Evolutionary conservation across 2,888 invertebrate species (phyloP), one percentile per base, ranked within the genome.

Genomic region (Pachydiplax longipennis): DNA sequence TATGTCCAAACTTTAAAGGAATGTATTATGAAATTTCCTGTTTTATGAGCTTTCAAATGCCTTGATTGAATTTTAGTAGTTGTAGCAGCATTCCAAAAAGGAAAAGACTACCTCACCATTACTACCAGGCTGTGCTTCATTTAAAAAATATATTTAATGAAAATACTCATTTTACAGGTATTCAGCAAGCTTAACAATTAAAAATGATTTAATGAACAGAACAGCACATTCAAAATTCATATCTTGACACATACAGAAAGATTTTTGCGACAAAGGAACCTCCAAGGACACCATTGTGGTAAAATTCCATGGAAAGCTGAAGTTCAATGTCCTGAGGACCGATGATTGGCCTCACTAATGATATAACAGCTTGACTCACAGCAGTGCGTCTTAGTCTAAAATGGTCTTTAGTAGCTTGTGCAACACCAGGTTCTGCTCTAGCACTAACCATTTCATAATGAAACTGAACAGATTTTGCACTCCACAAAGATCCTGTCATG

Each of bases 301-400:
- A 97, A 2, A 98, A 95, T 91, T 97, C 97, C 98, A 99, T 98
- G 92, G 96, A 96, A 48, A 99, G 95, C 92, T 98, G 97, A 58
- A 99, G 94, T 92, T 98, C 97, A 92, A 99, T 96, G 93, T 98
- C 98, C 93, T 99, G 99, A 0, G 99, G 98, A 0, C 99, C 99
- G 92, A 96, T 95, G 0, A 99, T 95, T 0, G 97, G 95, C 91
- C 95, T 95, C 13, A 96, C 95, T 80, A 99, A 94, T 0, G 96
- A 96, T n/a, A 98, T 95, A 4, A 97, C 96, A 0, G 97, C 98
- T 93, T 97, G 96, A 92, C 97, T 96, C 18, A 95, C 95, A 96
- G 91, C 95, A 95, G 90, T 94, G 95, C 91, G 94, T 94, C 91
- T 94, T 93, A 92, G 96, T 93, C 93, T 93, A 92, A 95, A 95